A percentile compares a stretch with the other conserved stretches of the same genome.
These are phyloP conservation scores for Fregata magnificens DNA, from an alignment of 2,113 vertebrate genomes.

Conservation along the genomic window DNA sequence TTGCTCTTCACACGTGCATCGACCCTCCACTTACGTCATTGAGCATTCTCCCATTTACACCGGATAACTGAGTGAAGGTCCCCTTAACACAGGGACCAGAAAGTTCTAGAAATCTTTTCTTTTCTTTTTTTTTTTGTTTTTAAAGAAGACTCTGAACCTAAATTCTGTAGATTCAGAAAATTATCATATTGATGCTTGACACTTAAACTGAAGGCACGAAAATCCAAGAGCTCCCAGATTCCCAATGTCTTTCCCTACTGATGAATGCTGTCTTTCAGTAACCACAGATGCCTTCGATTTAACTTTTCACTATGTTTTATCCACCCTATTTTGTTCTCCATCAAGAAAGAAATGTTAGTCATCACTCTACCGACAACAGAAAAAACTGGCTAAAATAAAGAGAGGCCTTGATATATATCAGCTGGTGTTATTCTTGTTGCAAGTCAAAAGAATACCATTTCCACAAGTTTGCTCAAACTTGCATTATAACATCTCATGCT, in stretches of 20 bases:
- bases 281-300: not conserved
- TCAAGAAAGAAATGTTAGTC: constrained; percentile 24
- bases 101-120: not conserved
- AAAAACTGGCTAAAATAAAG: constrained; percentile 11
- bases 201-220: not conserved
- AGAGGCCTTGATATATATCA: not conserved
- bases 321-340: not conserved
- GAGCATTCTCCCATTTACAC: not conserved
- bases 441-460: not conserved
- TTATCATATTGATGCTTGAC: not conserved
- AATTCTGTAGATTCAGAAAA: not conserved
- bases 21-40: not conserved
- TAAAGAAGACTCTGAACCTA: not conserved
- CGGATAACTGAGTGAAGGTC: not conserved
- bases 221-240: not conserved
- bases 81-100: not conserved
- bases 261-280: not conserved
- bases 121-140: not conserved
- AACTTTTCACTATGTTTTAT: constrained; percentile 7
- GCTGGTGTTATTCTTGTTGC: not conserved
- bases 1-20: not conserved
- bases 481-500: not conserved
- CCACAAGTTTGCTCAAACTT: not conserved
- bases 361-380: not conserved
- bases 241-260: not conserved